Conservation (phyloP, 2,113 vertebrate species). For the Eupsittula cactorum region DNA sequence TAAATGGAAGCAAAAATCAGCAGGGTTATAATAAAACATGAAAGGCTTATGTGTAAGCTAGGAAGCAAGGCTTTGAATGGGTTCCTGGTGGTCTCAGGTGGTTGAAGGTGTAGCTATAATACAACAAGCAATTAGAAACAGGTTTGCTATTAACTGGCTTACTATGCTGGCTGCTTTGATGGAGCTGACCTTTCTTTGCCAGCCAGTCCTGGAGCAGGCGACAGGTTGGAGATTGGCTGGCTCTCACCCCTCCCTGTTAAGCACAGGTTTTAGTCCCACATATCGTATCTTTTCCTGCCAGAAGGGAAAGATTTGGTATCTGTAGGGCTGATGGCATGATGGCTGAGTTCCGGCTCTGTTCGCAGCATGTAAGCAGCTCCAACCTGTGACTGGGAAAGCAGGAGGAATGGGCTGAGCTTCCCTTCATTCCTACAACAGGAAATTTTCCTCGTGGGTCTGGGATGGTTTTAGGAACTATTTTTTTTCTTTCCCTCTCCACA, state of each 20-base stretch:
- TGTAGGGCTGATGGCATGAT: not conserved
- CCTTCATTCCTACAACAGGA: rapidly evolving
- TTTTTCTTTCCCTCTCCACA: not conserved
- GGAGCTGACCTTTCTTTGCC: constrained; percentile 38
- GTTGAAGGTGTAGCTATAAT: constrained; percentile 83
- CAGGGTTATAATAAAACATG: constrained; percentile 76
- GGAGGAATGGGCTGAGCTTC: not conserved
- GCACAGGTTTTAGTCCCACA: not conserved
- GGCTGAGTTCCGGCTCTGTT: not conserved
- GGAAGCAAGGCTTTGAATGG: constrained; percentile 68
- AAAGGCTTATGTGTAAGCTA: constrained; percentile 76
- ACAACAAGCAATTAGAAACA: constrained; percentile 74
- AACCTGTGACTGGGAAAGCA: not conserved
- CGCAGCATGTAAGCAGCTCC: rapidly evolving
- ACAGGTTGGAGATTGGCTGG: constrained; percentile 27
- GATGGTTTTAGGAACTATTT: not conserved
- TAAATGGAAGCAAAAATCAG: constrained; percentile 74
- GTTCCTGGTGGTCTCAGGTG: constrained; percentile 85
- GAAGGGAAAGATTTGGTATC: not conserved
- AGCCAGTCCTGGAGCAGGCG: not conserved
- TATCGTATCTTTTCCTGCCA: not conserved
- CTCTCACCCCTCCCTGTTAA: not conserved
- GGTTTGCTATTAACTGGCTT: constrained; percentile 71
- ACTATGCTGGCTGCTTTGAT: constrained; percentile 59
- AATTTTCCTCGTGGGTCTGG: not conserved